Conservation (phyloP, 2,113 vertebrate genomes). For the Suricata suricatta region DNA sequence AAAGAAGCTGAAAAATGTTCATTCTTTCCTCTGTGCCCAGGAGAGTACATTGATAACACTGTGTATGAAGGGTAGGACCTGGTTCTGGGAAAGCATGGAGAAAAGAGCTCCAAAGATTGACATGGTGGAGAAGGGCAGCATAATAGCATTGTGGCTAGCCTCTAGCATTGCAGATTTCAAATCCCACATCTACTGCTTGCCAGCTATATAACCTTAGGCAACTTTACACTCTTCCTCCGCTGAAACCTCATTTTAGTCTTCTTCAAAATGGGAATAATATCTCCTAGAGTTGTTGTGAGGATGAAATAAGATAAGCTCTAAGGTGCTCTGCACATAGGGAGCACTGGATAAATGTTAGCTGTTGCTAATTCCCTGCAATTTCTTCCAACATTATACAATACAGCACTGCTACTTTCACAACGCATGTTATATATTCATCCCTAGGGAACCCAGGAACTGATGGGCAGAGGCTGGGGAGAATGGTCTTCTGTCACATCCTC, state of each 20-base stretch:
- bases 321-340: neutral
- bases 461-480: slow-evolving; percentile 3
- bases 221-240: neutral
- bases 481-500: neutral
- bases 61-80: neutral
- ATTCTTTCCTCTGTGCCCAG: neutral
- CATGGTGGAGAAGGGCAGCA: neutral
- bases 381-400: neutral
- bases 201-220: neutral
- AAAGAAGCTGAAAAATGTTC: slow-evolving; percentile 48
- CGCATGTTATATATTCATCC: neutral
- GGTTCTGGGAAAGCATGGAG: neutral
- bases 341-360: neutral
- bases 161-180: neutral
- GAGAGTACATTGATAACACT: neutral
- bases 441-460: neutral
- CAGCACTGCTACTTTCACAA: neutral
- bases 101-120: neutral
- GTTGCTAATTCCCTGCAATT: neutral
- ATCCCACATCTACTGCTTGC: neutral
- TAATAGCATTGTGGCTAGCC: neutral
- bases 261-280: neutral
- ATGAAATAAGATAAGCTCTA: neutral
- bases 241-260: neutral
- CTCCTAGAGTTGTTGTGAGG: neutral